Percentiles rank a stretch among this genome's conserved stretches.
Evolutionary conservation across 2,113 vertebrate genomes (phyloP).

Genomic region (Lepisosteus oculatus): DNA sequence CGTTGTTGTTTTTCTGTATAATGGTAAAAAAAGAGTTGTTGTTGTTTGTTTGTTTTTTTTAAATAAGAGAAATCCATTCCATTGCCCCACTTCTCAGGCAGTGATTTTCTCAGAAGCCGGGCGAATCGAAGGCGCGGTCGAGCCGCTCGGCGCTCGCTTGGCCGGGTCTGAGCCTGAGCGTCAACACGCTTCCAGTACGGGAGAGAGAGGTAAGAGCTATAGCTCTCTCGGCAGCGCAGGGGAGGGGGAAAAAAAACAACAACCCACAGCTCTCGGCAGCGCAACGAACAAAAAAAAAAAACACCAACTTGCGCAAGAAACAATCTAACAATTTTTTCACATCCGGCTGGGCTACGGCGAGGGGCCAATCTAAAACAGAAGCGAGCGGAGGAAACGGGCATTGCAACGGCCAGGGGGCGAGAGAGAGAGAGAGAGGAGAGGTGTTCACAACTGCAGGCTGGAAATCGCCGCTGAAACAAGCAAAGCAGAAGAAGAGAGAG

Average conservation of each 20-base stretch:
- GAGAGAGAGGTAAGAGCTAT: conserved; percentile 41
- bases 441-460: conserved; percentile 29
- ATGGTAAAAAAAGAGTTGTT: too few species aligned
- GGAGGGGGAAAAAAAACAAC: conserved; percentile 26
- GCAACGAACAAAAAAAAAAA: conserved; percentile 50
- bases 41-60: too few species aligned
- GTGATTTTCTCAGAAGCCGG: too few species aligned
- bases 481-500: too few species aligned
- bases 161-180: conserved; percentile 51
- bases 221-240: background rate
- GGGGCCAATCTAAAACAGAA: conserved; percentile 1
- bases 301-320: conserved; percentile 43
- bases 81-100: too few species aligned
- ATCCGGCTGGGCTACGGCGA: conserved; percentile 1
- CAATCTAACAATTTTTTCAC: conserved; percentile 23
- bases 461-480: conserved; percentile 55
- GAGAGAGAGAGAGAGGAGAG: conserved; percentile 19
- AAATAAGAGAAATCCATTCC: too few species aligned
- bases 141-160: conserved; percentile 58
- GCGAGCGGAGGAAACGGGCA: conserved; percentile 20
- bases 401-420: conserved; percentile 22
- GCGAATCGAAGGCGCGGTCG: conserved; percentile 30
- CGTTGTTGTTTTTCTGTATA: too few species aligned
- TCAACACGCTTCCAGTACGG: conserved; percentile 35
- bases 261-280: conserved; percentile 49